Conservation (phyloP, 2,888 invertebrate genomes). For the Nemapogon koenigi region DNA sequence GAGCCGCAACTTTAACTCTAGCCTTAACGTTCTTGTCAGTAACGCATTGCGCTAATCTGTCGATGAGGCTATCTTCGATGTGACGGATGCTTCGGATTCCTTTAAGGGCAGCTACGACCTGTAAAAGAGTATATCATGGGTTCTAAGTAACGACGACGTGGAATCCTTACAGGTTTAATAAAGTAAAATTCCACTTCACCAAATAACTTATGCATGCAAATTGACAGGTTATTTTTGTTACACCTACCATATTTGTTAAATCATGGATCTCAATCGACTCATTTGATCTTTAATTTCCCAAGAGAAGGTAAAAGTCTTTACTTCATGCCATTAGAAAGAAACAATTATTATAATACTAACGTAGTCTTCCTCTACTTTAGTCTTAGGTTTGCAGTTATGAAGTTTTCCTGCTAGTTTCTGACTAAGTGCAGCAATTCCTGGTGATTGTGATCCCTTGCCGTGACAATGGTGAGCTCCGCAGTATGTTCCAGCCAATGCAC, state of each 20-base stretch:
- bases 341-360: too few species aligned
- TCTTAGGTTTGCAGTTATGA: constrained; percentile 70
- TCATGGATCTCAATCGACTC: too few species aligned
- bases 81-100: constrained; percentile 80
- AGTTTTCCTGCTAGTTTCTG: constrained; percentile 71
- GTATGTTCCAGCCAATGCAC: constrained; percentile 73
- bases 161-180: too few species aligned
- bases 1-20: constrained; percentile 78
- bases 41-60: constrained; percentile 68
- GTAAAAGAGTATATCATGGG: constrained; percentile 8
- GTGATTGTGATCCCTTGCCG: constrained; percentile 29
- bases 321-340: too few species aligned
- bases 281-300: too few species aligned
- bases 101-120: constrained; percentile 77
- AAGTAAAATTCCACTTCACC: too few species aligned
- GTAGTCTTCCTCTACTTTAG: constrained; percentile 70
- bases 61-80: constrained; percentile 66
- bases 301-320: too few species aligned
- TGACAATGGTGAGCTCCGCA: constrained; percentile 72
- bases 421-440: constrained; percentile 68
- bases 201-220: too few species aligned
- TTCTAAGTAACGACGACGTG: neutral
- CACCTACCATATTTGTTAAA: too few species aligned
- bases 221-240: too few species aligned
- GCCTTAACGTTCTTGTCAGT: constrained; percentile 66